phyloP scores from a whole-genome alignment of 2,888 invertebrate species.

The Eupithecia subumbrata region DNA sequence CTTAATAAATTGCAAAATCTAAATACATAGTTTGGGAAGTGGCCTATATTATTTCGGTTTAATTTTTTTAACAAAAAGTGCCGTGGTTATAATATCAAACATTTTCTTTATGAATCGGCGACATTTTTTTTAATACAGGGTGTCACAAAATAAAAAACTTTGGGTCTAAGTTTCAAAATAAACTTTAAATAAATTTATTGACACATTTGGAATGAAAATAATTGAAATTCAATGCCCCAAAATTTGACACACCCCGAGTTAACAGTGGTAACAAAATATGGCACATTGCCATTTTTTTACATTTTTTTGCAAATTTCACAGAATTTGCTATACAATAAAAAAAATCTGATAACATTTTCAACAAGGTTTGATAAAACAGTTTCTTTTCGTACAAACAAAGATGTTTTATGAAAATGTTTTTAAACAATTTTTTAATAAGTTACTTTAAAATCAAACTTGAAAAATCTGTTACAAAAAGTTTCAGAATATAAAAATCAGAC shows the following conservation, averaged over 20 bases:
- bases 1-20: not conserved
- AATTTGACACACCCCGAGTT: not conserved
- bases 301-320: not conserved
- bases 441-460: constrained; percentile 34
- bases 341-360: not conserved
- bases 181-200: not conserved
- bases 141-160: not conserved
- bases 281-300: not conserved
- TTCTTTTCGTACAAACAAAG: not conserved
- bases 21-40: not conserved
- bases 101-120: not conserved
- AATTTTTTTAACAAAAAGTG: not conserved
- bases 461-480: constrained; percentile 28
- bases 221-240: not conserved
- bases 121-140: not conserved
- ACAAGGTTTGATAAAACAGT: not conserved
- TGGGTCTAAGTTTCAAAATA: not conserved
- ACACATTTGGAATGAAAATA: not conserved
- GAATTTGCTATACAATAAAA: not conserved
- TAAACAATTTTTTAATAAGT: not conserved
- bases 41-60: not conserved
- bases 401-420: not conserved
- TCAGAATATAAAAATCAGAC: constrained; percentile 37
- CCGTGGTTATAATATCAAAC: not conserved
- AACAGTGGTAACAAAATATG: not conserved